These are phyloP conservation scores for Brachionus rubens DNA, from an alignment of 1,140 invertebrate species.

Conservation along the genomic window DNA sequence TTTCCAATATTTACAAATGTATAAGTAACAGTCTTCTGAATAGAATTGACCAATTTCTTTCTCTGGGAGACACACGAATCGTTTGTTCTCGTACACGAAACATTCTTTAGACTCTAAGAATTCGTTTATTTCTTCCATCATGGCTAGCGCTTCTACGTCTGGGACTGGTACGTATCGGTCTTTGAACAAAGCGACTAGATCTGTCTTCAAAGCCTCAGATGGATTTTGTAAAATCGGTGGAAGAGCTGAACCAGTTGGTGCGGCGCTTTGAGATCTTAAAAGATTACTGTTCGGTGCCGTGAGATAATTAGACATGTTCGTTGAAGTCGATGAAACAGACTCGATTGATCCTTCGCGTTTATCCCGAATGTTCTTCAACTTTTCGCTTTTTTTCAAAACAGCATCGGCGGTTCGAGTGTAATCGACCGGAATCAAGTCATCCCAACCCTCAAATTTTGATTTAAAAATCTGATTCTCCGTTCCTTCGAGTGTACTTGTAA, in stretches of 20 bases:
- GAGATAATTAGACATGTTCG: slow-evolving; percentile 9
- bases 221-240: slow-evolving; percentile 26
- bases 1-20: slow-evolving; percentile 80
- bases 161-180: slow-evolving; percentile 84
- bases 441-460: slow-evolving; percentile 94
- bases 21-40: slow-evolving; percentile 93
- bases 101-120: slow-evolving; percentile 77
- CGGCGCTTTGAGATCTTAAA: slow-evolving; percentile 61
- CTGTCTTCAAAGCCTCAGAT: slow-evolving; percentile 67
- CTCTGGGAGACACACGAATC: slow-evolving; percentile 90
- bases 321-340: slow-evolving; percentile 21
- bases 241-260: slow-evolving; percentile 50
- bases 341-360: slow-evolving; percentile 48
- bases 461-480: slow-evolving; percentile 81
- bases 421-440: slow-evolving; percentile 97
- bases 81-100: slow-evolving; percentile 94
- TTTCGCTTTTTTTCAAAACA: slow-evolving; percentile 88
- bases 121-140: slow-evolving; percentile 64
- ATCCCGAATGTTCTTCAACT: slow-evolving; percentile 67
- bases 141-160: slow-evolving; percentile 71
- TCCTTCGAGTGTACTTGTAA: slow-evolving; percentile 73
- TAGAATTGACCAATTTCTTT: slow-evolving; percentile 88
- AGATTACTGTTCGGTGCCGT: slow-evolving; percentile 38
- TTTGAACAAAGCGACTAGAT: slow-evolving; percentile 89
- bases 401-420: slow-evolving; percentile 97